Conservation (phyloP, 2,797 vertebrate species). For the Coilia nasus region DNA sequence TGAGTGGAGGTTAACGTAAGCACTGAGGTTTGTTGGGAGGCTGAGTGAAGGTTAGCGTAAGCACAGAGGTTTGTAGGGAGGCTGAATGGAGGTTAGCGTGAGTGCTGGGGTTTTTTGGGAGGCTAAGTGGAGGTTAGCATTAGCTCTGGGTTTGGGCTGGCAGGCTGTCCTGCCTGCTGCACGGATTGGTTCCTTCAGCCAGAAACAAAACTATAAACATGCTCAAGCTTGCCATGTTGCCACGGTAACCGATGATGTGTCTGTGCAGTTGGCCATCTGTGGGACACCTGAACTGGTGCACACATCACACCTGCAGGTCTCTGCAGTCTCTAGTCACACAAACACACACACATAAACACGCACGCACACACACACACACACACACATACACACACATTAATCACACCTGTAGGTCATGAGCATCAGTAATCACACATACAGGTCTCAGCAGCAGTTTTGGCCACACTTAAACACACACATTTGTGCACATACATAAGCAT, state of each 20-base stretch:
- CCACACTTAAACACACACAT: not conserved
- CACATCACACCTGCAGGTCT: conserved; percentile 31
- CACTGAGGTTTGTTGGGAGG: no score
- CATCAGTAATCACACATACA: no score
- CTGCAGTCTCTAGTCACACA: no score
- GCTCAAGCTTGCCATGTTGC: conserved; percentile 44
- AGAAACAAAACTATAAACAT: conserved; percentile 39
- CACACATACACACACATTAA: no score
- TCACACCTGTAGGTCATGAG: no score
- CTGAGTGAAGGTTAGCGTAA: not conserved
- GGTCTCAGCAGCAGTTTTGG: no score
- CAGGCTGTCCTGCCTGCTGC: conserved; percentile 28
- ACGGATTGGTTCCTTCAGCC: not conserved
- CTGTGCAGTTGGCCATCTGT: conserved; percentile 30
- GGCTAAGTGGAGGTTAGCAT: not conserved
- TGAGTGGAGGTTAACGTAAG: no score
- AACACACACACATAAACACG: no score
- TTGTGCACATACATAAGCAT: no score
- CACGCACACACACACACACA: no score
- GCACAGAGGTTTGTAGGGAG: not conserved
- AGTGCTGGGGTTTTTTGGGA: not conserved
- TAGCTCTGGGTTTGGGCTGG: conserved; percentile 4
- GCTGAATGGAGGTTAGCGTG: not conserved
- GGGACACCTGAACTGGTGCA: conserved; percentile 33
- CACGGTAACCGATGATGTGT: conserved; percentile 47